phyloP scores from a whole-genome alignment of 1,140 invertebrate genomes.

The Caerostris extrusa region DNA sequence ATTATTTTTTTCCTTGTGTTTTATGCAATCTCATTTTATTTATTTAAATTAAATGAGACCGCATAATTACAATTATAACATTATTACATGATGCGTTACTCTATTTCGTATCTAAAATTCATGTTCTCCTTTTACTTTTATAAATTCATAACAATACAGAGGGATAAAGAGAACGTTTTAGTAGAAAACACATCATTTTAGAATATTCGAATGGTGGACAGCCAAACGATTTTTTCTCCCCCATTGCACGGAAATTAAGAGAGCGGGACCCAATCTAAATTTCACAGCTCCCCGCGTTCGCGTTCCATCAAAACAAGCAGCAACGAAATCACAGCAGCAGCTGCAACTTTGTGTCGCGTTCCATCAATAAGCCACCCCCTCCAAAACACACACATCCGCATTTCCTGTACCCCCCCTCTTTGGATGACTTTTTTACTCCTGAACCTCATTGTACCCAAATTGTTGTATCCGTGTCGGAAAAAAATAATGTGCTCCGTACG shows the following conservation, averaged over 20 bases:
- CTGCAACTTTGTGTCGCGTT: conserved; percentile 17
- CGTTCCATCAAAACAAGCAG: conserved; percentile 18
- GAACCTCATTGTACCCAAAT: conserved; percentile 10
- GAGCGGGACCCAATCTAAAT: background rate
- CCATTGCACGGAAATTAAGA: background rate
- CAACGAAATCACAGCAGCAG: conserved; percentile 1
- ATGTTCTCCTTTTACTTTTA: no score
- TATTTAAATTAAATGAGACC: no score
- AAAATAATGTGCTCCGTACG: background rate
- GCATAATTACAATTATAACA: no score
- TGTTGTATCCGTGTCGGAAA: conserved; percentile 4
- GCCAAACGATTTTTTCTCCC: background rate
- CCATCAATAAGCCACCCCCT: conserved; percentile 25
- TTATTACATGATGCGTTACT: no score
- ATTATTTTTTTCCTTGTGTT: no score
- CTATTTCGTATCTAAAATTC: no score
- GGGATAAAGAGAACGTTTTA: no score
- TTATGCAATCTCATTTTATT: no score
- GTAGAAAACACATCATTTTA: no score
- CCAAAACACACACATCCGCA: conserved; percentile 38
- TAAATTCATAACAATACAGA: no score
- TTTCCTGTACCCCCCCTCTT: conserved; percentile 21
- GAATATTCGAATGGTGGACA: no score
- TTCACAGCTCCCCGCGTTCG: conserved; percentile 8
- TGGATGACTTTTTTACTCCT: background rate